Evolutionary conservation across 2,797 vertebrate genomes (phyloP).

Genomic region (Cercopithecus hamlyni): DNA sequence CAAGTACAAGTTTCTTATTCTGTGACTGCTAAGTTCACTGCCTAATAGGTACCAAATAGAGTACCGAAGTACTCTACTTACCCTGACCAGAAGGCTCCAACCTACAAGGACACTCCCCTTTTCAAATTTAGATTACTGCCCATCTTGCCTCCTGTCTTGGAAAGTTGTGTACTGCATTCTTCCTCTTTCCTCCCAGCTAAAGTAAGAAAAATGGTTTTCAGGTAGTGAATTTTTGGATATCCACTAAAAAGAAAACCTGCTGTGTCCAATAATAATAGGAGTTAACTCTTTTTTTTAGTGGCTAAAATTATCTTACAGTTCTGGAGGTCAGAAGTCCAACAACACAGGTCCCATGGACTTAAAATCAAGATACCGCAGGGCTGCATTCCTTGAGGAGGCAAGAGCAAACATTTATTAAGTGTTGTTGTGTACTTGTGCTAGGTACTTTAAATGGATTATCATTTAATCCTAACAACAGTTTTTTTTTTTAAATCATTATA

Average conservation of each 20-base stretch:
- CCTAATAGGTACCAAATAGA: not conserved
- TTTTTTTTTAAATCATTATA: not conserved
- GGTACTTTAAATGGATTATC: not conserved
- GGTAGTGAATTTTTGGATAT: not conserved
- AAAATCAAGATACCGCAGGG: not conserved
- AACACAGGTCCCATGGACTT: not conserved
- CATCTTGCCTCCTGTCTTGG: not conserved
- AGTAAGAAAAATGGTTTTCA: constrained; percentile 4
- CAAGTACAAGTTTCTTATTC: not conserved
- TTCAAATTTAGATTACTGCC: not conserved
- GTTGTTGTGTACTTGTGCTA: not conserved
- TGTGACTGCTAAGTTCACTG: not conserved
- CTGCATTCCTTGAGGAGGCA: not conserved
- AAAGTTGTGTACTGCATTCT: not conserved
- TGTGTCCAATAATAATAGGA: not conserved
- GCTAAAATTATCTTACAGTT: not conserved
- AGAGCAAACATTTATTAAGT: not conserved
- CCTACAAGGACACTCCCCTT: not conserved
- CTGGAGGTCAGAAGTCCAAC: not conserved
- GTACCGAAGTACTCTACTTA: not conserved
- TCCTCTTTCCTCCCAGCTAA: not conserved
- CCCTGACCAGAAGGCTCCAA: not conserved
- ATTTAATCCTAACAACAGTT: not conserved
- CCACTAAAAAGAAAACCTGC: not conserved
- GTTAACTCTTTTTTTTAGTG: not conserved